A percentile compares a stretch with the other conserved stretches of the same genome.
Evolutionary conservation across 1,140 invertebrate species (phyloP).

Genomic region (Lucilia cuprina): DNA sequence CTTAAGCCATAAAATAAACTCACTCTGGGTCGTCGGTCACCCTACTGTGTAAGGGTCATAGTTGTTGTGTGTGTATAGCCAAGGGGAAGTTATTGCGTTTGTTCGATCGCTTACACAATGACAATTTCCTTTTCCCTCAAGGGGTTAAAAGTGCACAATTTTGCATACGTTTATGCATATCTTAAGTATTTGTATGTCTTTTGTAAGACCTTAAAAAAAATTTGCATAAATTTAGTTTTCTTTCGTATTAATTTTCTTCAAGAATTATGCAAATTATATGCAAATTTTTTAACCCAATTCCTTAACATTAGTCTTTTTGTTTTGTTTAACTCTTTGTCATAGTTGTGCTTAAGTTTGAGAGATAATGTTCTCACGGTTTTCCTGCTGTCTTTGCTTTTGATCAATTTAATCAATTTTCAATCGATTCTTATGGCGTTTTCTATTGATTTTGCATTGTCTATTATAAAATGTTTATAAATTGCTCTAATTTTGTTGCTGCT

Average conservation of each 20-base stretch:
- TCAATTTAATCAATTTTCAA: slow-evolving; percentile 4
- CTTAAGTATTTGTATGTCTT: no score
- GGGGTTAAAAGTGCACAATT: neutral
- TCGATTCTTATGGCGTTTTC: slow-evolving; percentile 1
- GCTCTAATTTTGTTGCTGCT: neutral
- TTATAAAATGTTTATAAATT: neutral
- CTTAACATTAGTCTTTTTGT: neutral
- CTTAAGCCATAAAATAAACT: neutral
- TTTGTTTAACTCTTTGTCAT: neutral
- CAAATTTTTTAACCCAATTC: neutral
- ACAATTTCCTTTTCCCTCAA: neutral
- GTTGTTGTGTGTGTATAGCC: neutral
- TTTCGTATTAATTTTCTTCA: neutral
- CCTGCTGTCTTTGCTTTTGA: neutral
- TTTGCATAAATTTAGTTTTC: neutral
- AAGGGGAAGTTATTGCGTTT: neutral
- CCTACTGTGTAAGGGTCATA: neutral
- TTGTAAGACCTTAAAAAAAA: no score
- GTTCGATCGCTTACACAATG: neutral
- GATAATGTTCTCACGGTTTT: neutral
- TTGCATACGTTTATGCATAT: neutral
- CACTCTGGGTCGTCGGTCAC: neutral
- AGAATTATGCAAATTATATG: slow-evolving; percentile 23
- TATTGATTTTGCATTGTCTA: slow-evolving; percentile 13
- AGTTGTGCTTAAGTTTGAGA: neutral